Evolutionary conservation across 1,140 invertebrate species (phyloP).

Genomic region (Drosophila parvula): DNA sequence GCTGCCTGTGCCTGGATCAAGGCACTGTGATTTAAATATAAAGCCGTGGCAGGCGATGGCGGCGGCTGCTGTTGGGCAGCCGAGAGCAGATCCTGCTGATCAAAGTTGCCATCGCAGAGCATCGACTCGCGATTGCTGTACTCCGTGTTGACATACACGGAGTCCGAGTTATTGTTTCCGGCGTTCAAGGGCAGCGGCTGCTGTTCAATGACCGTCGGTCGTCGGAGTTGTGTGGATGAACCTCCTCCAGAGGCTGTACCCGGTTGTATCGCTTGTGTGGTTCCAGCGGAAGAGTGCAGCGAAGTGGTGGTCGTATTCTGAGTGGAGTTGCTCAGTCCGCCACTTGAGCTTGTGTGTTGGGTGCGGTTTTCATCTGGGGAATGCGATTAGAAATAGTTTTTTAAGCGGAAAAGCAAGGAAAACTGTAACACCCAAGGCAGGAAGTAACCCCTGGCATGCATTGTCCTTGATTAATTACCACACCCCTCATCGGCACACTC

Average conservation of each 20-base stretch:
- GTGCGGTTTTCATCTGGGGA: slow-evolving; percentile 70
- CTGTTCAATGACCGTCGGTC: slow-evolving; percentile 66
- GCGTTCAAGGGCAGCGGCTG: slow-evolving; percentile 50
- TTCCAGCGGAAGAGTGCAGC: slow-evolving; percentile 71
- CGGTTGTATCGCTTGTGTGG: slow-evolving; percentile 14
- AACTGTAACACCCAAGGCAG: no score
- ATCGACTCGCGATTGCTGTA: slow-evolving; percentile 75
- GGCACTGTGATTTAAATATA: slow-evolving; percentile 76
- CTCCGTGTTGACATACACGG: slow-evolving; percentile 77
- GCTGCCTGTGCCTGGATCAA: slow-evolving; percentile 66
- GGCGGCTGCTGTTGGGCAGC: slow-evolving; percentile 71
- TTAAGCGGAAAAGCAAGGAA: not conserved
- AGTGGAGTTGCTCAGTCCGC: slow-evolving; percentile 74
- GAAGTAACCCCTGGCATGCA: no score
- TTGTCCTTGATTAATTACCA: no score
- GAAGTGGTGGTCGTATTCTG: slow-evolving; percentile 78
- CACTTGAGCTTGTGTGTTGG: slow-evolving; percentile 72
- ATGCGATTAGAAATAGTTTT: not conserved
- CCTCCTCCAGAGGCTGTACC: not conserved
- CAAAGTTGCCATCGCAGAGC: slow-evolving; percentile 69
- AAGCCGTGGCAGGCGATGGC: slow-evolving; percentile 68
- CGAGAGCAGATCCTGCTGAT: slow-evolving; percentile 68
- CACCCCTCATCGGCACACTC: slow-evolving; percentile 32
- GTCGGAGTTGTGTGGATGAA: slow-evolving; percentile 41
- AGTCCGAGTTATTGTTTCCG: slow-evolving; percentile 72